phyloP scores from a whole-genome alignment of 1,140 invertebrate species.

The Pogonognathellus flavescens region DNA sequence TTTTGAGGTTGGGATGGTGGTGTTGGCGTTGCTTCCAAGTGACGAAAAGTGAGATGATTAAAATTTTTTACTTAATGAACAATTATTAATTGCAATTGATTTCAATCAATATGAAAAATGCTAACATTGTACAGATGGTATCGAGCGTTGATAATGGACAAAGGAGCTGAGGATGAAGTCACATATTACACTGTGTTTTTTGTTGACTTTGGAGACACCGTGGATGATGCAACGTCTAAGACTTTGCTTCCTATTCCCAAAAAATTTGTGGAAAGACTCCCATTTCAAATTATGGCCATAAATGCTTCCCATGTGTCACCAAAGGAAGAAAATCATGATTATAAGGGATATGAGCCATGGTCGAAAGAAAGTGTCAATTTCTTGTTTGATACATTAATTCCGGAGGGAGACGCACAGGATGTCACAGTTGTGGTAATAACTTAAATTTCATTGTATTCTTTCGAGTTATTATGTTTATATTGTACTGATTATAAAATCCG shows the following conservation, averaged over 20 bases:
- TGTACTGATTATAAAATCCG: neutral
- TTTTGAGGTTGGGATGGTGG: neutral
- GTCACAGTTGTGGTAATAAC: neutral
- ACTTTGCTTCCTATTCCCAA: constrained; percentile 25
- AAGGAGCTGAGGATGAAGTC: neutral
- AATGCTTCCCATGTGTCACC: constrained; percentile 8
- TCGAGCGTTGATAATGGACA: neutral
- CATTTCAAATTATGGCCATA: constrained; percentile 51
- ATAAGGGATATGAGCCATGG: neutral
- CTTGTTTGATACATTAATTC: neutral
- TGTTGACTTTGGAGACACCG: neutral
- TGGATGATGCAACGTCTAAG: neutral
- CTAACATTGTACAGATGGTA: neutral
- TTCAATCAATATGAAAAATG: neutral
- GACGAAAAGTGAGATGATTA: neutral
- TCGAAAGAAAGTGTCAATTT: neutral
- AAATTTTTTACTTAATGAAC: neutral
- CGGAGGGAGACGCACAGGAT: neutral
- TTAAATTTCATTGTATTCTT: neutral
- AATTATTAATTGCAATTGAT: neutral
- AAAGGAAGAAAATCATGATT: neutral
- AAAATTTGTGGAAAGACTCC: constrained; percentile 8
- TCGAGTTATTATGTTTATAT: neutral
- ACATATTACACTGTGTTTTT: neutral
- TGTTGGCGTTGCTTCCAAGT: neutral